Evolutionary conservation across 2,113 vertebrate species (phyloP).

Genomic region (Australoheros scitulus): DNA sequence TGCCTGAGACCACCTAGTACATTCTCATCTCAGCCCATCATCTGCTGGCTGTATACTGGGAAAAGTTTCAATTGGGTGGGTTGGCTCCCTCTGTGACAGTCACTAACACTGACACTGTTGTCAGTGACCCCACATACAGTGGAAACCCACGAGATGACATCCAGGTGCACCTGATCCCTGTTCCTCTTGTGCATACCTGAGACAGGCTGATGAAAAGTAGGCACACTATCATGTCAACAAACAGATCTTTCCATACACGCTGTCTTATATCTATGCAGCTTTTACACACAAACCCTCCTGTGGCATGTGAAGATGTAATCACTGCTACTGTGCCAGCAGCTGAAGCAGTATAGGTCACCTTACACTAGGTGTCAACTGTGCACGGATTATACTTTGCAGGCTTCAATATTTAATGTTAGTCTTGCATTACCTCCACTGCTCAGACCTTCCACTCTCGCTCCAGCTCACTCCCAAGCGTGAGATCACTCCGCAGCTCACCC

Average conservation of each 20-base stretch:
- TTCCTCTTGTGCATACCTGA: neutral
- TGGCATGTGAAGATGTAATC: neutral
- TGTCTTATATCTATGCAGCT: neutral
- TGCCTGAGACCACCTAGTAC: conserved; percentile 39
- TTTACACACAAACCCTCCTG: conserved; percentile 4
- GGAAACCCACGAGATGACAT: neutral
- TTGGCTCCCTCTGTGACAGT: neutral
- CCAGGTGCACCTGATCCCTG: conserved; percentile 17
- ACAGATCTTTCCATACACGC: neutral
- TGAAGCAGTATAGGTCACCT: conserved; percentile 13
- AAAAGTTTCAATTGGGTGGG: neutral
- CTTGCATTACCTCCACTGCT: conserved; percentile 2
- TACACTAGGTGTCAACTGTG: neutral
- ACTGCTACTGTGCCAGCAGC: neutral
- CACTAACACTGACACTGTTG: neutral
- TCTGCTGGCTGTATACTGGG: conserved; percentile 1
- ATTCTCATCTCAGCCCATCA: conserved; percentile 10
- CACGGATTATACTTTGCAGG: conserved; percentile 1
- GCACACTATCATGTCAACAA: neutral
- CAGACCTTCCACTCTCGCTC: conserved; percentile 11
- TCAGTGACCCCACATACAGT: neutral
- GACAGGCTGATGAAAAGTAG: neutral
- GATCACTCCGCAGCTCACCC: conserved; percentile 15
- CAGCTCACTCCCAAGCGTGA: conserved; percentile 48
- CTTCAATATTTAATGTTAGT: conserved; percentile 13